These are phyloP conservation scores for Bombylius major DNA, from an alignment of 2,888 invertebrate species.

Conservation along the genomic window DNA sequence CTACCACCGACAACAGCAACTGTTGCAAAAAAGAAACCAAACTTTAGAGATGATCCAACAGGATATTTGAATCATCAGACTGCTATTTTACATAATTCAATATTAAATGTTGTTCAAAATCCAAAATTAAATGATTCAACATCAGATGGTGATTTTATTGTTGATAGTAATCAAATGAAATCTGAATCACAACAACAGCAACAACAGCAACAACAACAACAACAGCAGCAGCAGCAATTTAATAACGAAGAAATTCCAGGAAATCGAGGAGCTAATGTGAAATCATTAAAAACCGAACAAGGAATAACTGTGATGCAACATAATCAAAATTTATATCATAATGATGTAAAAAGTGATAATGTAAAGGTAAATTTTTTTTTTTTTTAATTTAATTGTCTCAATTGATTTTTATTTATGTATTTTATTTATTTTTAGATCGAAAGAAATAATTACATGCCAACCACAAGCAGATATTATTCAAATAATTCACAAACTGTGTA, in stretches of 20 bases:
- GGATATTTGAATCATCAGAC: constrained; percentile 87
- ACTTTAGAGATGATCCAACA: constrained; percentile 83
- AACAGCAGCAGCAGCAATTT: neutral
- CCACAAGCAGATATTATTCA: neutral
- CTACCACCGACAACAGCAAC: neutral
- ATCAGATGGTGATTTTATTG: neutral
- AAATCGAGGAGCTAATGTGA: constrained; percentile 4
- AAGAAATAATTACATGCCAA: neutral
- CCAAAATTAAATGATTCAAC: constrained; percentile 20
- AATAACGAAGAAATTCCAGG: neutral
- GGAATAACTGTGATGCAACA: constrained; percentile 10
- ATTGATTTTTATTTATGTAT: too few species aligned
- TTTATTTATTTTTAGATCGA: neutral
- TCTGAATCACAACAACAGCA: neutral
- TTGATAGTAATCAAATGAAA: neutral
- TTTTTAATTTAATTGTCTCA: too few species aligned
- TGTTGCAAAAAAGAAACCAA: constrained; percentile 42
- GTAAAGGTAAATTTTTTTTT: neutral
- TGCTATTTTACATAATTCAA: constrained; percentile 69
- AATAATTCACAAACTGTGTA: neutral
- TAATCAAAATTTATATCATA: constrained; percentile 10
- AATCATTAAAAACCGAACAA: constrained; percentile 5
- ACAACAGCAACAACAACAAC: neutral
- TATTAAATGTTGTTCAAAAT: constrained; percentile 42
- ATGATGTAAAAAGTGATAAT: constrained; percentile 9